Conservation (phyloP, 2,888 invertebrate genomes). For the Notodonta ziczac region DNA sequence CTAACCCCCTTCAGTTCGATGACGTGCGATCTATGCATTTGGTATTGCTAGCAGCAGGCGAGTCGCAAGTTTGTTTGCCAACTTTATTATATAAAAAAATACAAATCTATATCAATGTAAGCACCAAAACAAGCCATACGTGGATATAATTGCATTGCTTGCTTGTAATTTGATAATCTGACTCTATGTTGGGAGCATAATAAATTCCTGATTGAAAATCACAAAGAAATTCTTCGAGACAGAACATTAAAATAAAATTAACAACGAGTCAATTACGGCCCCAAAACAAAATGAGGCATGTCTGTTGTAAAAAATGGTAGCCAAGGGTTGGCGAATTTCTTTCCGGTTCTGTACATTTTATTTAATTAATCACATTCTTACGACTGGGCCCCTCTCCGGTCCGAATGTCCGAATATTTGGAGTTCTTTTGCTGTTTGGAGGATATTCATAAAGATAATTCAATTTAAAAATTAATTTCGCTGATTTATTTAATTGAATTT, state of each 20-base stretch:
- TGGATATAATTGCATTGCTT: no score
- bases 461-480: conserved; percentile 22
- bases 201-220: conserved; percentile 27
- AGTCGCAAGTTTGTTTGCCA: no score
- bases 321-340: conserved; percentile 79
- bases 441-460: conserved; percentile 25
- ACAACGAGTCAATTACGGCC: conserved; percentile 76
- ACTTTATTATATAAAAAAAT: no score
- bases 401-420: conserved; percentile 76
- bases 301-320: conserved; percentile 71
- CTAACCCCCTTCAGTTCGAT: no score
- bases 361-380: conserved; percentile 84
- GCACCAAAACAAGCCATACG: no score
- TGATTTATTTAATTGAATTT: not conserved
- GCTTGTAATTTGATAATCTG: not conserved
- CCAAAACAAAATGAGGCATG: conserved; percentile 72
- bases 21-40: no score
- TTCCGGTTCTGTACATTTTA: conserved; percentile 75
- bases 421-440: conserved; percentile 51
- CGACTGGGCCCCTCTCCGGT: conserved; percentile 64
- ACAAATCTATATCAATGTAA: no score
- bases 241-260: conserved; percentile 68
- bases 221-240: conserved; percentile 41
- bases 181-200: not conserved
- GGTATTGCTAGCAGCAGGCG: no score